phyloP scores from a whole-genome alignment of 2,797 vertebrate genomes.

The Chaetophractus vellerosus region DNA sequence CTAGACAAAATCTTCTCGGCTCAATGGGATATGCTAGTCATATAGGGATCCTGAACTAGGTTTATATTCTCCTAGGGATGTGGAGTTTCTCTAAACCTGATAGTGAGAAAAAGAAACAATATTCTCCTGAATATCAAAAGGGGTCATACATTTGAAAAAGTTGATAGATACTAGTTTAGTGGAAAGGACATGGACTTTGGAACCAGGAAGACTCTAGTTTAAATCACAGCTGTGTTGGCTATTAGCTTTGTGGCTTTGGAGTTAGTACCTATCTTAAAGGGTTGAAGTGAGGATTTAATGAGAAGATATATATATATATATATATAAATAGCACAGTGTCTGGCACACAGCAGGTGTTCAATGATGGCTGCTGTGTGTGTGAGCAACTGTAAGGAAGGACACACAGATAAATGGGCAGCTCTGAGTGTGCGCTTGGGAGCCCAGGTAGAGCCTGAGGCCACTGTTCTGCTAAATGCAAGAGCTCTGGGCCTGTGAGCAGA shows the following conservation, averaged over 20 bases:
- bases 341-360: constrained; percentile 39
- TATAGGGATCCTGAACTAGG: constrained; percentile 18
- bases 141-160: constrained; percentile 46
- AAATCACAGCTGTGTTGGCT: constrained; percentile 50
- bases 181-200: constrained; percentile 40
- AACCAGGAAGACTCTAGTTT: constrained; percentile 64
- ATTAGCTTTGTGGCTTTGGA: constrained; percentile 66
- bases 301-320: constrained; percentile 68
- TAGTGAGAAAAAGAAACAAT: neutral
- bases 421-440: neutral
- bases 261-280: constrained; percentile 50
- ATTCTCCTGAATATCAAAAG: constrained; percentile 34
- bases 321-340: constrained; percentile 70
- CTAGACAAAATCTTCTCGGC: constrained; percentile 43
- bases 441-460: neutral
- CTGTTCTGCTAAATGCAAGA: neutral
- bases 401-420: neutral
- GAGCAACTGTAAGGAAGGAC: constrained; percentile 24
- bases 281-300: constrained; percentile 70
- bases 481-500: neutral
- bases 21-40: constrained; percentile 18
- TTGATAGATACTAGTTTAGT: constrained; percentile 59
- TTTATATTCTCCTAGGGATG: constrained; percentile 18
- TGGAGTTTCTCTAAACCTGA: constrained; percentile 23
- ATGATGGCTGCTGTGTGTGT: neutral